phyloP scores from a whole-genome alignment of 2,888 invertebrate species.

The Cerastoderma edule region DNA sequence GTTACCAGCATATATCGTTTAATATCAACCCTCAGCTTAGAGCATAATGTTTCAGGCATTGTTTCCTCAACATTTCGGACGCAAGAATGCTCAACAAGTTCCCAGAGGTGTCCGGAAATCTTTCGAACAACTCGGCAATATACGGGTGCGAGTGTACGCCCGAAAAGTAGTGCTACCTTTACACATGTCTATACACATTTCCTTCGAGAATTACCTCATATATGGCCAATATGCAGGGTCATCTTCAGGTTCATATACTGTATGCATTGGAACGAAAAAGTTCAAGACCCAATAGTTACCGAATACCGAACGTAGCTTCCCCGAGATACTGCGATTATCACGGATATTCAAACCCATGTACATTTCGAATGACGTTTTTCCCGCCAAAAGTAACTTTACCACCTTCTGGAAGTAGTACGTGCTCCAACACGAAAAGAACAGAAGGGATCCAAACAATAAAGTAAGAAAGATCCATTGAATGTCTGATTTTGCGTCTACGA shows the following conservation, averaged over 20 bases:
- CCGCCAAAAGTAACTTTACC: conserved; percentile 55
- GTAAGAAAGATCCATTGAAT: conserved; percentile 58
- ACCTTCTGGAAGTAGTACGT: conserved; percentile 67
- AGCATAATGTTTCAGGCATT: too few relatives aligned
- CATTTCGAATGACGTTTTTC: conserved; percentile 77
- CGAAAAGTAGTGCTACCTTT: too few relatives aligned
- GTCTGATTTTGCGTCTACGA: conserved; percentile 62
- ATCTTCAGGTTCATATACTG: conserved; percentile 67
- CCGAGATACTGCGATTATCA: conserved; percentile 55
- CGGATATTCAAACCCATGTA: conserved; percentile 70
- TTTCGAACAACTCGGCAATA: too few relatives aligned
- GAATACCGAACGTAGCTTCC: conserved; percentile 71
- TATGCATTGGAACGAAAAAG: conserved; percentile 75
- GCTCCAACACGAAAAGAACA: conserved; percentile 68
- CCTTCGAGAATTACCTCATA: not conserved
- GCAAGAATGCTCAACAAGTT: too few relatives aligned
- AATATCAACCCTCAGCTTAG: too few relatives aligned
- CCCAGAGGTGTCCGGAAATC: too few relatives aligned
- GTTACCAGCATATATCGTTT: too few relatives aligned
- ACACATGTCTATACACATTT: too few relatives aligned
- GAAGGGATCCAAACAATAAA: conserved; percentile 67
- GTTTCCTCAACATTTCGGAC: too few relatives aligned
- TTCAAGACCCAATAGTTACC: conserved; percentile 75
- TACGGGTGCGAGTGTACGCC: too few relatives aligned
- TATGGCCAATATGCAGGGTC: conserved; percentile 75